phyloP scores from a whole-genome alignment of 2,113 vertebrate species.

The Oryzias celebensis region DNA sequence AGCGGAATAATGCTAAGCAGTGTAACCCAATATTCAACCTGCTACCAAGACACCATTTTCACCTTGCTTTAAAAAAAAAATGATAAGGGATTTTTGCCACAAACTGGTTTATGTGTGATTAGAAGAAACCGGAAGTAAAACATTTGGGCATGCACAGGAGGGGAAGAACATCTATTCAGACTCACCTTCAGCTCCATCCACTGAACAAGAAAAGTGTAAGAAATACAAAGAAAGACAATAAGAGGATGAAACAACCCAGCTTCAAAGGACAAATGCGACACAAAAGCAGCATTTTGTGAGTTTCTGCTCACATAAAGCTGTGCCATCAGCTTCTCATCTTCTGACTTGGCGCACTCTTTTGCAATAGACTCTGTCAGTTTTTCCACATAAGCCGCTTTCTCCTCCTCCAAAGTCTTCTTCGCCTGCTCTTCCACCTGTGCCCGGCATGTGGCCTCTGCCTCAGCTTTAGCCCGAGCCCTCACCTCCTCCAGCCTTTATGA shows the following conservation, averaged over 20 bases:
- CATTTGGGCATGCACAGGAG: slow-evolving; percentile 16
- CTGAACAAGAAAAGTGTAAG: slow-evolving; percentile 49
- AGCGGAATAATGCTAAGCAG: not conserved
- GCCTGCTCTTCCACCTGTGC: slow-evolving; percentile 63
- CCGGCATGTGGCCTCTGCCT: slow-evolving; percentile 52
- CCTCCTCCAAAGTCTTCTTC: slow-evolving; percentile 56
- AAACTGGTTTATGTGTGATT: not conserved
- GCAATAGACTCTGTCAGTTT: slow-evolving; percentile 50
- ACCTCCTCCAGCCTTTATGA: slow-evolving; percentile 62
- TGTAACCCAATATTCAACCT: not conserved
- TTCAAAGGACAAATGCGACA: slow-evolving; percentile 17
- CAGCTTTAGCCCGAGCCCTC: slow-evolving; percentile 31
- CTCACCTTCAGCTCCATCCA: slow-evolving; percentile 76
- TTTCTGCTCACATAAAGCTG: slow-evolving; percentile 71
- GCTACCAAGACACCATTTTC: not conserved
- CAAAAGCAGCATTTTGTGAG: not conserved
- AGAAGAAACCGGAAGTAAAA: not conserved
- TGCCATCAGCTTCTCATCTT: slow-evolving; percentile 58
- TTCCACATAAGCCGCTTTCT: slow-evolving; percentile 45
- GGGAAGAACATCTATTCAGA: slow-evolving; percentile 7
- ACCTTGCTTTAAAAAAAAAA: not conserved
- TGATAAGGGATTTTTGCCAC: not conserved
- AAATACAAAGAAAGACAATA: slow-evolving; percentile 41
- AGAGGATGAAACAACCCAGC: slow-evolving; percentile 12
- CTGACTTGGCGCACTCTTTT: slow-evolving; percentile 52